These are phyloP conservation scores for Garrulus glandarius DNA, from an alignment of 2,797 vertebrate species.

Conservation along the genomic window DNA sequence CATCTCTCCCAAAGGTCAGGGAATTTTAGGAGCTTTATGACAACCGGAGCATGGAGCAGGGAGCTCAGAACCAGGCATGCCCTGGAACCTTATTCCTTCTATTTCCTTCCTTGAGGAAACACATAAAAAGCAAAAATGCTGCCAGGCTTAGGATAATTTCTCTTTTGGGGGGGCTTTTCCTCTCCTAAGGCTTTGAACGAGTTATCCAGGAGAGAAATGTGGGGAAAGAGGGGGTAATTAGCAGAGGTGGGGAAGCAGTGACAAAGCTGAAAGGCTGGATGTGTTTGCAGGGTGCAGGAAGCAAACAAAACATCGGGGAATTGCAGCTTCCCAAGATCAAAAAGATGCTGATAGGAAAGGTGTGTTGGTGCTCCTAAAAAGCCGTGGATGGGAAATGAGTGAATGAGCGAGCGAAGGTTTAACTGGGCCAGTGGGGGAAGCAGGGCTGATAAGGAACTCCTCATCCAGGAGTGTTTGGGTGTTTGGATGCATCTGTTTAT, in stretches of 20 bases:
- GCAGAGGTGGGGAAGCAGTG: not conserved
- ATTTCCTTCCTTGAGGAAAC: not conserved
- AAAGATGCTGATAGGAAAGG: not conserved
- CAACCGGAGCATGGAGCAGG: not conserved
- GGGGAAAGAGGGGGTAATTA: not conserved
- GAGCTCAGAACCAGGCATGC: not conserved
- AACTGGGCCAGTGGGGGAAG: not conserved
- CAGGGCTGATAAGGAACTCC: not conserved
- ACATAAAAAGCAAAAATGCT: not conserved
- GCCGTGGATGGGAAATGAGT: not conserved
- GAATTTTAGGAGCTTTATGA: not conserved
- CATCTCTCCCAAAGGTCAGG: not conserved
- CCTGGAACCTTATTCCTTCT: not conserved
- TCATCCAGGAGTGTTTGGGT: not conserved
- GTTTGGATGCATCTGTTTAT: slow-evolving; percentile 33
- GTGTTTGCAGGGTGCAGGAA: not conserved
- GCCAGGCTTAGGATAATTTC: not conserved
- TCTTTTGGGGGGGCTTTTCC: not conserved
- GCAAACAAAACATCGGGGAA: not conserved
- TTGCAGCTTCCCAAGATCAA: not conserved
- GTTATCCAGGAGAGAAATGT: not conserved
- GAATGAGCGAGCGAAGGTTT: not conserved
- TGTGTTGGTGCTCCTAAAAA: not conserved
- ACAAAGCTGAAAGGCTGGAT: not conserved
- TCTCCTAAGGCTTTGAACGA: not conserved